Evolutionary conservation across 2,113 vertebrate species (phyloP).

Genomic region (Scophthalmus maximus): DNA sequence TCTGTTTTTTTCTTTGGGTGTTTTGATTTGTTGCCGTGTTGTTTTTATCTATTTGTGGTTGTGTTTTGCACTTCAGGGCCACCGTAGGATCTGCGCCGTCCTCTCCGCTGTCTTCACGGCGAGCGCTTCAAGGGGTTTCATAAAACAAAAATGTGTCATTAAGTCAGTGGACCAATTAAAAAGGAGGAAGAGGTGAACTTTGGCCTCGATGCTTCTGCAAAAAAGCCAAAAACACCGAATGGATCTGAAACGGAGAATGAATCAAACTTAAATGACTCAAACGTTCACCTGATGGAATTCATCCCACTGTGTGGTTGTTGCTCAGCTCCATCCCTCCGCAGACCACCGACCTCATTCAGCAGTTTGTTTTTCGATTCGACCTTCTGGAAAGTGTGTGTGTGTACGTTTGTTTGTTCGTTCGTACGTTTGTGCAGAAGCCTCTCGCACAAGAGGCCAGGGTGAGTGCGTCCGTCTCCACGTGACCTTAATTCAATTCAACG

Average conservation of each 20-base stretch:
- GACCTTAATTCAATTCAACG: too few species aligned
- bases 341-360: neutral
- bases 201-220: slow-evolving; percentile 19
- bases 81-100: too few species aligned
- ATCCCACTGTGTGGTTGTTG: slow-evolving; percentile 25
- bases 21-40: too few species aligned
- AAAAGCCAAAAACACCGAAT: neutral
- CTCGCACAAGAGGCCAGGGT: too few species aligned
- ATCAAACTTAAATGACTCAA: slow-evolving; percentile 48
- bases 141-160: too few species aligned
- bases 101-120: too few species aligned
- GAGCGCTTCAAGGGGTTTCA: too few species aligned
- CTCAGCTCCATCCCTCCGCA: neutral
- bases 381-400: slow-evolving; percentile 12
- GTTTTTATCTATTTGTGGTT: too few species aligned
- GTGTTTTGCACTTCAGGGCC: too few species aligned
- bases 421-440: too few species aligned
- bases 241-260: slow-evolving; percentile 27
- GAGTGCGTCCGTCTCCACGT: too few species aligned
- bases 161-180: slow-evolving; percentile 1
- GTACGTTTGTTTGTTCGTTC: neutral
- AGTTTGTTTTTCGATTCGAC: slow-evolving; percentile 27
- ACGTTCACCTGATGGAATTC: slow-evolving; percentile 32
- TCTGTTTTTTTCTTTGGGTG: too few species aligned
- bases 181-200: neutral